Base-by-base conservation (phyloP, 2,888 invertebrate species). In the Trissolcus brochymenae region DNA sequence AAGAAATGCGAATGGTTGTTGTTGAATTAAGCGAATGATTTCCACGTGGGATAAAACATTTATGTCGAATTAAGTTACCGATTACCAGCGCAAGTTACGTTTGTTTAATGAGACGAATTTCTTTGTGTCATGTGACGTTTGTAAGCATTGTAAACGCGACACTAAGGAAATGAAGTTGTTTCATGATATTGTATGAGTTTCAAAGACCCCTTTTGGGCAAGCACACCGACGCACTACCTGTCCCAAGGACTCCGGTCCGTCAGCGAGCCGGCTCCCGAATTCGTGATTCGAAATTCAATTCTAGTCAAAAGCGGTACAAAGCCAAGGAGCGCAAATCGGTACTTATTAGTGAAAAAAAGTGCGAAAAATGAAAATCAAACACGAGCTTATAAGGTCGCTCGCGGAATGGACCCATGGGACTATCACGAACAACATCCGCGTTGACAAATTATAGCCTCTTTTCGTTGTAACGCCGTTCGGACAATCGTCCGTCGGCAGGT, bases 161-260 rank as follows among this genome's bases (percentile, higher is more conserved):
- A 75, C 66, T 17, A 76, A 66, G 35, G 57, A 62, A 62, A 51
- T 40, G 50, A 65, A 17, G 41, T 67, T 60, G 70, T 76, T 81
- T 88, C 84, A 87, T 85, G 83, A 85, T 88, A 88, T 87, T 82
- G 83, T 87, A 88, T 89, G 84, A 87, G 87, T 89, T 89, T 87
- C 87, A 81, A 89, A 89, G 88, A 87, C 88, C 88, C 88, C 88
- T 88, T 88, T 88, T 89, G 88, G 88, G 88, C 88, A 87, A 84
- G 86, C 82, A 86, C 84, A 88, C 87, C 87, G 88, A 88, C 88
- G 88, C 87, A 88, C 84, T 87, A 85, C 79, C 82, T 84, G 85
- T 86, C 85, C 86, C 84, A 84, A 78, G 76, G 81, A 51, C 80
- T 82, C 74, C 66, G 21, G 53, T 55, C 71, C 76, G 79, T 54